Percentiles rank a stretch among this genome's conserved stretches.
Evolutionary conservation across 2,113 vertebrate genomes (phyloP).

Genomic region (Nesogale talazaci): DNA sequence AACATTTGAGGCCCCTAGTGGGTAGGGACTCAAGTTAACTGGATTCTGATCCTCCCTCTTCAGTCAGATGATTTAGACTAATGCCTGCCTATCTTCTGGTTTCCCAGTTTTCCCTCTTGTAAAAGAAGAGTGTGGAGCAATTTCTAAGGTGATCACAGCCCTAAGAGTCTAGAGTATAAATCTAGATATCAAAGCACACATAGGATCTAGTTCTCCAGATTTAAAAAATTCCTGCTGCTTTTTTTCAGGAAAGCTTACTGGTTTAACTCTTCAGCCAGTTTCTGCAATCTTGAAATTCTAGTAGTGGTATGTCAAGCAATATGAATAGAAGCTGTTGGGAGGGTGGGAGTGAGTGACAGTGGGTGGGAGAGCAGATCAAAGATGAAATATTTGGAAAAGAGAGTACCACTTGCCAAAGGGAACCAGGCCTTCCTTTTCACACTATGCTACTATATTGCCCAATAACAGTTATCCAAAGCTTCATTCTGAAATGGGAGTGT

Average conservation of each 20-base stretch:
- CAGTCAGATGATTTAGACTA: background rate
- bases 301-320: constrained; percentile 35
- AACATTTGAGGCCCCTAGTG: background rate
- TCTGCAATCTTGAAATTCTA: constrained; percentile 43
- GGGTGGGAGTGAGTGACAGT: constrained; percentile 63
- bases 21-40: background rate
- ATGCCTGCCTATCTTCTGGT: background rate
- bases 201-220: background rate
- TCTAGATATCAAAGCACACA: background rate
- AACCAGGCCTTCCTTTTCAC: background rate
- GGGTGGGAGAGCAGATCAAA: constrained; percentile 62
- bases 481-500: background rate
- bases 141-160: background rate
- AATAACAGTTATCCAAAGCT: constrained; percentile 10
- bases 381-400: constrained; percentile 36
- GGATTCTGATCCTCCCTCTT: constrained; percentile 27
- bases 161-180: background rate
- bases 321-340: constrained; percentile 50
- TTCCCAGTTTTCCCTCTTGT: background rate
- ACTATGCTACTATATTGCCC: background rate
- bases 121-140: background rate
- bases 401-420: background rate
- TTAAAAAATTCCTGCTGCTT: background rate
- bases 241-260: constrained; percentile 37
- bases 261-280: constrained; percentile 4